Evolutionary conservation across 2,797 vertebrate species (phyloP), one percentile per base, ranked within the genome.

Genomic region (Sylvilagus floridanus): DNA sequence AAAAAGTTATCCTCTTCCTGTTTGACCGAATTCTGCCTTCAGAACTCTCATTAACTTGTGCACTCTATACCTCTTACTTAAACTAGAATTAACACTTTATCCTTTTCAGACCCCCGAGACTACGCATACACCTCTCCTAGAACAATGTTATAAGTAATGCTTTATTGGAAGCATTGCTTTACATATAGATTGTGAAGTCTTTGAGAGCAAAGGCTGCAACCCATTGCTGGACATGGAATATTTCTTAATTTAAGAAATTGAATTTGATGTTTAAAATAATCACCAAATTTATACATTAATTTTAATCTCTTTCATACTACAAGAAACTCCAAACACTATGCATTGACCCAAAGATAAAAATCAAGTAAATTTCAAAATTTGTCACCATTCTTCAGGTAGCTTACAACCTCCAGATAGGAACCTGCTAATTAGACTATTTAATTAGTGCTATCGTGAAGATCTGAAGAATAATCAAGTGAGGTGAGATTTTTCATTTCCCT

Each of bases 401-500:
- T 94, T 57, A 73, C 76, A 92, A 75, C 93, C 65, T 94, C 76
- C 0, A n/a, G 92, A 83, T 92, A 96, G 84, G 76, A 92, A 72
- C 60, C 73, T 93, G 42, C 90, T 97, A 96, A 97, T 96, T 97
- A 97, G 92, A 92, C 88, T 88, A 42, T 50, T 63, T 97, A 93
- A 95, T 95, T 94, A 96, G 79, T 87, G 88, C 86, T 90, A 93
- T 96, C 54, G 57, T 54, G 71, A 63, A 96, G 35, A 90, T 90
- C 72, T 96, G 94, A 95, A 94, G 88, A 96, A 95, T 95, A 89
- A 96, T 85, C 88, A 92, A 93, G 72, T 81, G 88, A 97, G 90
- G 93, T 95, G 95, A 97, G 93, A 88, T 88, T 95, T 96, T 97
- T 97, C 96, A 97, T 96, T 97, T 97, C 93, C 82, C 57, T 54